A percentile compares a stretch with the other conserved stretches of the same genome.
These are phyloP conservation scores for Leucosticte australis DNA, from an alignment of 2,113 vertebrate species.

Conservation along the genomic window DNA sequence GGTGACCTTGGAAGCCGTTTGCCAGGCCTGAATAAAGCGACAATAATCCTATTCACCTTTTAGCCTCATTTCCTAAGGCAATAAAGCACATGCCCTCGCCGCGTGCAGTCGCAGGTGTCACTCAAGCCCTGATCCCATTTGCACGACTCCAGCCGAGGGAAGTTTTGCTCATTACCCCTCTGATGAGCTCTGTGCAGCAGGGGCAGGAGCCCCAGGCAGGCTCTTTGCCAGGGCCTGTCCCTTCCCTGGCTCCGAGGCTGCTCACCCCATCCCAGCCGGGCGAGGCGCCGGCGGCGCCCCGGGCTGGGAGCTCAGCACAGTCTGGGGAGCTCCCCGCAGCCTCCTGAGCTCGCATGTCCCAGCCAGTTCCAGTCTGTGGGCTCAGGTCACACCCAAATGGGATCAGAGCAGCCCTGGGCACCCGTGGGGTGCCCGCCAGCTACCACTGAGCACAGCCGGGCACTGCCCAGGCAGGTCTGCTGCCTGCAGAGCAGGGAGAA, in stretches of 20 bases:
- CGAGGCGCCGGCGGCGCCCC: accelerated
- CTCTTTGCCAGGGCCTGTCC: not conserved
- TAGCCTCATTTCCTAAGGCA: conserved; percentile 8
- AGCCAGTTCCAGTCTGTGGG: not conserved
- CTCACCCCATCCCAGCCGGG: not conserved
- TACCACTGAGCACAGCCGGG: not conserved
- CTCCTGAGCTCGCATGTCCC: not conserved
- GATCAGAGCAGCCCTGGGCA: not conserved
- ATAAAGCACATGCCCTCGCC: not conserved
- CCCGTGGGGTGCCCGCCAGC: accelerated
- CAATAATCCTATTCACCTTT: conserved; percentile 48
- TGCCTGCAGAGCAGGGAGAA: not conserved
- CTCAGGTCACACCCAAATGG: not conserved
- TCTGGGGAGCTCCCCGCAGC: not conserved
- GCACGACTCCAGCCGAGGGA: not conserved
- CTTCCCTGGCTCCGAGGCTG: not conserved
- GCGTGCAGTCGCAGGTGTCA: not conserved
- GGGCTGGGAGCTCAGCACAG: not conserved
- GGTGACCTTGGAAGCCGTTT: conserved; percentile 5
- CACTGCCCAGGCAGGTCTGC: not conserved
- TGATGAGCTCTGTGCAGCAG: not conserved
- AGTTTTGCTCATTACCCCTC: not conserved
- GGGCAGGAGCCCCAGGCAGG: not conserved
- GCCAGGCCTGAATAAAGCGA: not conserved
- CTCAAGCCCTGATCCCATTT: not conserved